phyloP scores from a whole-genome alignment of 2,797 vertebrate species.

The Streptopelia turtur region DNA sequence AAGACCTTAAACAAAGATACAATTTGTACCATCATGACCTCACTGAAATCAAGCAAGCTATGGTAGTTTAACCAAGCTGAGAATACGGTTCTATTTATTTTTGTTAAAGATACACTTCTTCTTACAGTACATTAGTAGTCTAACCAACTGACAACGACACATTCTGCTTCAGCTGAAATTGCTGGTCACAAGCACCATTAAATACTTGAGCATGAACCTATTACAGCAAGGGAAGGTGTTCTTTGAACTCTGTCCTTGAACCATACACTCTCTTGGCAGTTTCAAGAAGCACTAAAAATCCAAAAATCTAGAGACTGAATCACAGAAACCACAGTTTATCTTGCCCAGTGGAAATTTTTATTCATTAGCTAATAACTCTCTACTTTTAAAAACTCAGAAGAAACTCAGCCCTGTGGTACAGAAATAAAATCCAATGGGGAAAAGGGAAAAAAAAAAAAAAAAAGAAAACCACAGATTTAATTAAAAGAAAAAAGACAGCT shows the following conservation, averaged over 20 bases:
- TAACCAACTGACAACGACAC: not conserved
- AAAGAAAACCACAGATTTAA: not conserved
- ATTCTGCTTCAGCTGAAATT: conserved; percentile 11
- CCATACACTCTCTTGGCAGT: not conserved
- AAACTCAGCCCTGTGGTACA: not conserved
- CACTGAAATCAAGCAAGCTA: not conserved
- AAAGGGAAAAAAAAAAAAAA: not conserved
- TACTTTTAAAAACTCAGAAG: not conserved
- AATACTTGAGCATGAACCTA: not conserved
- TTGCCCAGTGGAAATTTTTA: not conserved
- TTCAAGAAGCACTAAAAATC: not conserved
- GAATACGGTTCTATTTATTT: conserved; percentile 12
- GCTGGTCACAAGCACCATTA: conserved; percentile 14
- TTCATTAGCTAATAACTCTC: not conserved
- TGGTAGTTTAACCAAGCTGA: not conserved
- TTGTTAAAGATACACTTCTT: not conserved
- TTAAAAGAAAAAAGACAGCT: conserved; percentile 25
- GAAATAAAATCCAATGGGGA: not conserved
- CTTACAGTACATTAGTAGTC: not conserved
- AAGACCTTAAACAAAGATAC: not conserved
- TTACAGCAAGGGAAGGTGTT: not conserved
- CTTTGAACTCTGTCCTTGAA: not conserved
- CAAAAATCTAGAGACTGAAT: not conserved
- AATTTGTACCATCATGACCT: not conserved
- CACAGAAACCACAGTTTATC: not conserved